These are phyloP conservation scores for Melanotaenia nigrans DNA, from an alignment of 2,797 vertebrate species.

Conservation along the genomic window DNA sequence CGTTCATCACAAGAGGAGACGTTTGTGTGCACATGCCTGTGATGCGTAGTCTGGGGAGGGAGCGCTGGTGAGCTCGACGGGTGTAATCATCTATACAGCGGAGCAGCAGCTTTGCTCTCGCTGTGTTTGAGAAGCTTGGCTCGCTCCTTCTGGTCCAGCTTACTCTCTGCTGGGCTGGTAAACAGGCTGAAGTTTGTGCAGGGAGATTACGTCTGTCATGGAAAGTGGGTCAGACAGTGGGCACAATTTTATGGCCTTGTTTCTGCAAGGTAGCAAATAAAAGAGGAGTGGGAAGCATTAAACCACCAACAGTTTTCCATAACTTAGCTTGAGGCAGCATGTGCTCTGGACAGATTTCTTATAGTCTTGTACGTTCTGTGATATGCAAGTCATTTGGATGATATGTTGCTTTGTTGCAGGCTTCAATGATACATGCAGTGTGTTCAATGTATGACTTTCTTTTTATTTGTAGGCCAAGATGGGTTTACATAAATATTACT, in stretches of 20 bases:
- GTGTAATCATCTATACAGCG: conserved; percentile 51
- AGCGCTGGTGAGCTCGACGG: conserved; percentile 27
- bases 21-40: conserved; percentile 20
- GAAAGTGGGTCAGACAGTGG: conserved; percentile 81
- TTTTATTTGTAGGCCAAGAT: neutral
- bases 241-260: conserved; percentile 75
- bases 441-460: neutral
- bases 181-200: conserved; percentile 70
- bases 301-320: conserved; percentile 73
- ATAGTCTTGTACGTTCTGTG: neutral
- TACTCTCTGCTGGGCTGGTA: conserved; percentile 47
- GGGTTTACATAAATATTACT: neutral
- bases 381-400: neutral
- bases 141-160: conserved; percentile 42
- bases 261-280: conserved; percentile 67
- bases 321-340: conserved; percentile 33
- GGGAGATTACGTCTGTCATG: conserved; percentile 73
- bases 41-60: conserved; percentile 24
- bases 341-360: conserved; percentile 1
- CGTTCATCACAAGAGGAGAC: conserved; percentile 1
- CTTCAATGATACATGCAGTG: neutral
- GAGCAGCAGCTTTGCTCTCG: conserved; percentile 50
- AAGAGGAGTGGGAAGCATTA: conserved; percentile 36
- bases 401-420: neutral
- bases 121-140: conserved; percentile 60